Evolutionary conservation across 2,797 vertebrate genomes (phyloP).

Genomic region (Austrolebias charrua): DNA sequence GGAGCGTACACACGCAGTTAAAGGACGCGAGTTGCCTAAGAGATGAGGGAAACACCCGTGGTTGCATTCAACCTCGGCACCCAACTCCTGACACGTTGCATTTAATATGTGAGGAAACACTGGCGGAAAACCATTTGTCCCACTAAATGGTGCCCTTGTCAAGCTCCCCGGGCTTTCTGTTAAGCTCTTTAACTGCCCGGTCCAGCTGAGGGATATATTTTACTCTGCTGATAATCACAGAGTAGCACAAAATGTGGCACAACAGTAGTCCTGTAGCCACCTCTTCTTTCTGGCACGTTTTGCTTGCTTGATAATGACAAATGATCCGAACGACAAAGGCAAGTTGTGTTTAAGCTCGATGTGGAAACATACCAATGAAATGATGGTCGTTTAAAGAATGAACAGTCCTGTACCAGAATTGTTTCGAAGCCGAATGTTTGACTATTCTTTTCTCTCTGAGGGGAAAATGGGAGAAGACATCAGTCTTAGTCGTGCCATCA

Average conservation of each 20-base stretch:
- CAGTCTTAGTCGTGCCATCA: too few relatives aligned
- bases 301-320: constrained; percentile 27
- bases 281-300: constrained; percentile 43
- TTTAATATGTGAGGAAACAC: constrained; percentile 66
- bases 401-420: background rate
- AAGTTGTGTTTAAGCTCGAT: constrained; percentile 1
- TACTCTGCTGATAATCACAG: constrained; percentile 66
- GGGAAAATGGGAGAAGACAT: too few relatives aligned
- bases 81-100: constrained; percentile 63
- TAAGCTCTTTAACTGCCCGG: constrained; percentile 64
- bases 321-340: constrained; percentile 8
- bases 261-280: constrained; percentile 21
- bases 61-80: constrained; percentile 41
- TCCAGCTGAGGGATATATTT: constrained; percentile 64
- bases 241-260: constrained; percentile 34
- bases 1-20: constrained; percentile 26
- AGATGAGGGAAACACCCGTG: constrained; percentile 52
- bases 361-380: constrained; percentile 4
- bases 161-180: constrained; percentile 54
- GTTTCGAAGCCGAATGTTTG: constrained; percentile 48
- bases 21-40: constrained; percentile 47
- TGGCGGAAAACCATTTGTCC: constrained; percentile 71
- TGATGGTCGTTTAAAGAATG: constrained; percentile 21
- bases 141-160: constrained; percentile 73
- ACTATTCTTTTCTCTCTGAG: background rate